These are phyloP conservation scores for Chironomus tentans DNA, from an alignment of 2,888 invertebrate species.

Conservation along the genomic window DNA sequence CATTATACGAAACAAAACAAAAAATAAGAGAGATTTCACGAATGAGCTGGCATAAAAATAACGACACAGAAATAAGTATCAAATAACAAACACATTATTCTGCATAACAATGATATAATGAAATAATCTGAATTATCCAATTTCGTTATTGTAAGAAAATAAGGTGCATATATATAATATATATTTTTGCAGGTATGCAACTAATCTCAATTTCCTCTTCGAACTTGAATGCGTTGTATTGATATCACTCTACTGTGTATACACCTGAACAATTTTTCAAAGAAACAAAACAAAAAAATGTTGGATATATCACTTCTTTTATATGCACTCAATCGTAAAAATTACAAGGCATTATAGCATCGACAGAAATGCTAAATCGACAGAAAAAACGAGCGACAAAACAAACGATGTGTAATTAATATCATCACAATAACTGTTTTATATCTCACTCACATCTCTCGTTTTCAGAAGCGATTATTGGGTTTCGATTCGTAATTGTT, in stretches of 20 bases:
- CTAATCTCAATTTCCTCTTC: background rate
- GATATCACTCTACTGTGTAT: background rate
- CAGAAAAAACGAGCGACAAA: conserved; percentile 17
- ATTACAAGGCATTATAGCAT: background rate
- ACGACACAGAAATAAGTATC: background rate
- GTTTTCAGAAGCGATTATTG: background rate
- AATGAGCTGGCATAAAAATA: background rate
- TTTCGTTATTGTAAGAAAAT: conserved; percentile 8
- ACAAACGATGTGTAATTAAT: conserved; percentile 25
- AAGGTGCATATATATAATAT: background rate
- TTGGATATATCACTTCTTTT: background rate
- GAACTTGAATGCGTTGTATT: background rate
- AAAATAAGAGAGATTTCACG: too few relatives aligned
- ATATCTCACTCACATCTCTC: background rate
- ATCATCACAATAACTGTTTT: background rate
- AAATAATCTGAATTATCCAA: conserved; percentile 10
- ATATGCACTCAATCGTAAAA: conserved; percentile 2
- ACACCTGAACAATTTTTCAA: conserved; percentile 19
- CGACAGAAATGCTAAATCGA: conserved; percentile 13
- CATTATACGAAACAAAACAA: too few relatives aligned
- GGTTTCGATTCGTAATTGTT: background rate
- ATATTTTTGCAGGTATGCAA: background rate
- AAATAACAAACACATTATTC: conserved; percentile 12
- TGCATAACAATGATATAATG: conserved; percentile 10
- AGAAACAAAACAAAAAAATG: background rate